Percentiles rank a stretch among this genome's conserved stretches.
Evolutionary conservation across 2,888 invertebrate genomes (phyloP).

Genomic region (Platypus cylindrus): DNA sequence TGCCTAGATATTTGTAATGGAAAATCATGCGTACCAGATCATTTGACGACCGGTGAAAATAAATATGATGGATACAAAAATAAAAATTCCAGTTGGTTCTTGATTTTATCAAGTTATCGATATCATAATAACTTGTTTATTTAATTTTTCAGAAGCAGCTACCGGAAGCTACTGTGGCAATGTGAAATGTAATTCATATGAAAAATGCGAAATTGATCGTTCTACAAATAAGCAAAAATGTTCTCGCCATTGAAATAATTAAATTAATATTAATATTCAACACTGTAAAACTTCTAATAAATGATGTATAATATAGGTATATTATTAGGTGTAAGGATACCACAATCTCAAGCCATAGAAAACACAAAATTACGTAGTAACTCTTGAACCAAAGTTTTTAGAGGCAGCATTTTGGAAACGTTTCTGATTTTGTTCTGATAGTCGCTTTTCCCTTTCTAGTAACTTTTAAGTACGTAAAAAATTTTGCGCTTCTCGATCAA

Average conservation of each 20-base stretch:
- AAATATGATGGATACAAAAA: conserved; percentile 23
- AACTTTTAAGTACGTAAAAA: conserved; percentile 29
- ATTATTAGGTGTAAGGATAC: not conserved
- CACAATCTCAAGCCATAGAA: not conserved
- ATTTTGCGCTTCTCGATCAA: conserved; percentile 28
- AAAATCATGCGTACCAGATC: conserved; percentile 46
- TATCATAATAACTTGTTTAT: conserved; percentile 1
- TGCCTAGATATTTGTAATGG: conserved; percentile 59
- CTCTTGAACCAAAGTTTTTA: conserved; percentile 22
- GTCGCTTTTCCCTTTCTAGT: conserved; percentile 27
- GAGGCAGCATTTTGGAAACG: conserved; percentile 26
- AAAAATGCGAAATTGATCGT: conserved; percentile 55
- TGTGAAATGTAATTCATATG: conserved; percentile 51
- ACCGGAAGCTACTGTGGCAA: conserved; percentile 54
- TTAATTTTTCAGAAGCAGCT: conserved; percentile 31
- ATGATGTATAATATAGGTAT: not conserved
- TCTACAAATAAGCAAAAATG: conserved; percentile 54
- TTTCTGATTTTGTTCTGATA: conserved; percentile 31
- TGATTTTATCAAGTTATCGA: not conserved
- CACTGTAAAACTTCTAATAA: too few relatives aligned
- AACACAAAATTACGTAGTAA: conserved; percentile 20
- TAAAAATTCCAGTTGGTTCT: conserved; percentile 16
- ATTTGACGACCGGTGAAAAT: conserved; percentile 19
- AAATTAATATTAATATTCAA: too few relatives aligned
- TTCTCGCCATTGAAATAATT: conserved; percentile 32